Evolutionary conservation across 1,140 invertebrate species (phyloP).

Genomic region (Dreissena rostriformis): DNA sequence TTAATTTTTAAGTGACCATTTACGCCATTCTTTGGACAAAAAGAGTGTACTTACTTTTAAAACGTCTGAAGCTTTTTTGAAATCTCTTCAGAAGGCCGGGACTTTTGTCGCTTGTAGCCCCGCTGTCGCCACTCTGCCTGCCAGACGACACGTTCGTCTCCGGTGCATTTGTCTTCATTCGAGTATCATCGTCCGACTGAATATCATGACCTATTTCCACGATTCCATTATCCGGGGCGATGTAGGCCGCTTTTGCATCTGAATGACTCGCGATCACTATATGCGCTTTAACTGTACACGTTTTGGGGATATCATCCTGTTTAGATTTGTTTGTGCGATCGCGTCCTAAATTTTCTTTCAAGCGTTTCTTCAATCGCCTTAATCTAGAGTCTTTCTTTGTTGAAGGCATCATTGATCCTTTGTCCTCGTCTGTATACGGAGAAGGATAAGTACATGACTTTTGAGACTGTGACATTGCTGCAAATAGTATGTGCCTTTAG

Average conservation of each 20-base stretch:
- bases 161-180: no score
- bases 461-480: conserved; percentile 3
- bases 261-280: conserved; percentile 13
- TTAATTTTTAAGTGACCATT: no score
- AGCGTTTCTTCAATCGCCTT: conserved; percentile 38
- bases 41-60: background rate
- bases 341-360: conserved; percentile 5
- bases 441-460: conserved; percentile 40
- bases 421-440: conserved; percentile 43
- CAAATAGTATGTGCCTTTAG: no score
- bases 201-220: background rate
- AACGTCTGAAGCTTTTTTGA: background rate
- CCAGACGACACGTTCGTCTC: no score
- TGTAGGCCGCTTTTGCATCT: background rate
- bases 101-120: background rate
- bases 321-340: background rate
- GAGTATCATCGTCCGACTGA: background rate
- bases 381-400: conserved; percentile 48
- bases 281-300: background rate
- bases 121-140: no score
- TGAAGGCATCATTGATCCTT: conserved; percentile 10
- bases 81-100: background rate
- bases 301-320: background rate
- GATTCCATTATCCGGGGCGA: conserved; percentile 13
- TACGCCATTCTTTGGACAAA: no score